These are phyloP conservation scores for Thalassaphorura encarpata DNA, from an alignment of 1,140 invertebrate genomes.

Conservation along the genomic window DNA sequence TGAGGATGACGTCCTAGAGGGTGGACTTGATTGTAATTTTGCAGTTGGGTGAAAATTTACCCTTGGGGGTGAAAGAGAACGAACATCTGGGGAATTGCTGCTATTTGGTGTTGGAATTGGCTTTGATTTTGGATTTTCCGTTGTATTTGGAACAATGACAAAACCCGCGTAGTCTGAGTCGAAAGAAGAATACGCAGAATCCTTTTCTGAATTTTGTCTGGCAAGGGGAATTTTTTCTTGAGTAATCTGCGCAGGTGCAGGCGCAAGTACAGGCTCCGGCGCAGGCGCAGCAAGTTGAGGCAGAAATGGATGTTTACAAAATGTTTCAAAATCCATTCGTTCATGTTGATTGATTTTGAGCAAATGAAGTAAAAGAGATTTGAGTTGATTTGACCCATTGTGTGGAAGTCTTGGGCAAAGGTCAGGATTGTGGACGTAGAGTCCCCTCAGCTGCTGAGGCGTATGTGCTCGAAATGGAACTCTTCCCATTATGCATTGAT, in stretches of 20 bases:
- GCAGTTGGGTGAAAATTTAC: constrained; percentile 40
- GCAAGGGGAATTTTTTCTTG: constrained; percentile 12
- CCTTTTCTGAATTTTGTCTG: constrained; percentile 22
- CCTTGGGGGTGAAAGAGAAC: constrained; percentile 77
- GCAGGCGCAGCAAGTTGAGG: no score
- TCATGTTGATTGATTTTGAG: constrained; percentile 87
- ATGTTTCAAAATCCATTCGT: constrained; percentile 88
- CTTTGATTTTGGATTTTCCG: constrained; percentile 37
- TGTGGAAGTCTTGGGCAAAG: constrained; percentile 87
- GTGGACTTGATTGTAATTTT: constrained; percentile 16
- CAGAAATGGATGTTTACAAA: constrained; percentile 86
- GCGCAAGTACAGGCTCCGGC: no score
- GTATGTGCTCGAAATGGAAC: constrained; percentile 97
- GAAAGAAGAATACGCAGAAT: constrained; percentile 24
- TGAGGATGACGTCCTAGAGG: constrained; percentile 19
- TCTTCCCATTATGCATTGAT: constrained; percentile 96
- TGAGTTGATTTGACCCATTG: constrained; percentile 79
- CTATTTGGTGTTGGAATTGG: constrained; percentile 30
- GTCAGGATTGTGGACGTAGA: constrained; percentile 95
- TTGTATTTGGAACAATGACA: constrained; percentile 74
- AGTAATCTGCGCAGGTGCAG: no score
- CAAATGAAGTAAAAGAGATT: constrained; percentile 72
- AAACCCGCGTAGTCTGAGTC: constrained; percentile 41
- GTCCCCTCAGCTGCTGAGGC: constrained; percentile 91
- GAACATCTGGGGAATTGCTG: constrained; percentile 55